A percentile compares a stretch with the other conserved stretches of the same genome.
Evolutionary conservation across 2,888 invertebrate species (phyloP).

Genomic region (Macrophya annulata): DNA sequence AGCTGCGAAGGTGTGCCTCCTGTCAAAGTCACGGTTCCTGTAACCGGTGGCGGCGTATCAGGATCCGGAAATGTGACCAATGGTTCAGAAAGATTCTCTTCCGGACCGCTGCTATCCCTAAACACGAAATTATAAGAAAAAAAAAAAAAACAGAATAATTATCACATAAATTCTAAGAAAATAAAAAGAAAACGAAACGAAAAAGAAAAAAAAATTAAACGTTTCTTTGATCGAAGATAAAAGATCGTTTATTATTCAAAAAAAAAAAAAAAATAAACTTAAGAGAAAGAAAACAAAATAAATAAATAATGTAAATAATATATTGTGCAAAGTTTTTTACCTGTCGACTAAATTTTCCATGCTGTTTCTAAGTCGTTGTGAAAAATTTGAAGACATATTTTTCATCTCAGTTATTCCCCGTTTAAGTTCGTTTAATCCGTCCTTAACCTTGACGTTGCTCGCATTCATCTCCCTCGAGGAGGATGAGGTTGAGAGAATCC

Average conservation of each 20-base stretch:
- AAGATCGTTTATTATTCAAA: too few relatives aligned
- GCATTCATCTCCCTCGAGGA: slow-evolving; percentile 88
- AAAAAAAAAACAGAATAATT: not conserved
- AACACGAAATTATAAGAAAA: slow-evolving; percentile 42
- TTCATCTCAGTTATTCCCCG: slow-evolving; percentile 94
- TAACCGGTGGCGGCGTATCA: slow-evolving; percentile 85
- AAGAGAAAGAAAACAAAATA: not conserved
- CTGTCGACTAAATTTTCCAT: slow-evolving; percentile 91
- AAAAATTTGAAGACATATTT: slow-evolving; percentile 82
- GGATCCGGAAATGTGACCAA: slow-evolving; percentile 91
- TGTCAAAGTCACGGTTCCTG: slow-evolving; percentile 78
- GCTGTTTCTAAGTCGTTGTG: slow-evolving; percentile 85
- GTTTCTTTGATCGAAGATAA: too few relatives aligned
- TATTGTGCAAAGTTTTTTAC: slow-evolving; percentile 74
- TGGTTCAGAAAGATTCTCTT: slow-evolving; percentile 82
- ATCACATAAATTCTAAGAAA: not conserved
- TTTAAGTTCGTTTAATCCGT: slow-evolving; percentile 89
- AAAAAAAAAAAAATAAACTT: not conserved
- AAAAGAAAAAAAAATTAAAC: too few relatives aligned
- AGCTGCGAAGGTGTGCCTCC: slow-evolving; percentile 76
- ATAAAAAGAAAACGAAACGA: slow-evolving; percentile 8
- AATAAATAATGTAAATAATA: not conserved
- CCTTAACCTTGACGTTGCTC: slow-evolving; percentile 91
- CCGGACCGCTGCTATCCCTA: slow-evolving; percentile 72
- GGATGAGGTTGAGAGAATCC: slow-evolving; percentile 80